These are phyloP conservation scores for Ciconia stormi DNA, from an alignment of 2,113 vertebrate genomes.

Conservation along the genomic window DNA sequence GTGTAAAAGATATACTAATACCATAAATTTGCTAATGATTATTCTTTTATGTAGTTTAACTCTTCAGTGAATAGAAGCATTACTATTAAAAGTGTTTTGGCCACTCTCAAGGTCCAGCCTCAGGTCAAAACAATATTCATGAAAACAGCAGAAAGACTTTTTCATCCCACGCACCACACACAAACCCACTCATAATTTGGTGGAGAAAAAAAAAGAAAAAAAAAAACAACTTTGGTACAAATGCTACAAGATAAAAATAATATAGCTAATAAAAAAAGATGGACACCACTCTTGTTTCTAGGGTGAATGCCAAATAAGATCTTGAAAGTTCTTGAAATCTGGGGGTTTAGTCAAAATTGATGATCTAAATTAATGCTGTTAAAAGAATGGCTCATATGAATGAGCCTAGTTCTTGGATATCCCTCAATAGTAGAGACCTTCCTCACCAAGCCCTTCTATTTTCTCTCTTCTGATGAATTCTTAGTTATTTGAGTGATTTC, in stretches of 20 bases:
- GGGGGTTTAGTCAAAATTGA: not conserved
- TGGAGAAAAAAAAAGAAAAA: not conserved
- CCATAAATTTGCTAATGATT: conserved; percentile 42
- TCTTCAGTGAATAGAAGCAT: conserved; percentile 71
- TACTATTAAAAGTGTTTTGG: conserved; percentile 68
- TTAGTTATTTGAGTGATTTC: not conserved
- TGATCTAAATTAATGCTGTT: not conserved
- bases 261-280: not conserved
- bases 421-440: not conserved
- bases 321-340: not conserved
- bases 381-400: not conserved
- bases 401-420: not conserved
- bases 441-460: not conserved
- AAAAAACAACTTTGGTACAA: not conserved
- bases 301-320: not conserved
- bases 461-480: not conserved
- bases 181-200: not conserved
- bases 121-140: conserved; percentile 68
- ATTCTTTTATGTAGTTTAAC: conserved; percentile 52
- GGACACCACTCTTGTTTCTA: not conserved
- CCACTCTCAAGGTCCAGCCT: conserved; percentile 78
- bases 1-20: conserved; percentile 38
- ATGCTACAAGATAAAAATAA: not conserved
- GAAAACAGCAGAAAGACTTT: conserved; percentile 58
- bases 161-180: conserved; percentile 20